Evolutionary conservation across 2,113 vertebrate genomes (phyloP).

Genomic region (Centropus bengalensis): DNA sequence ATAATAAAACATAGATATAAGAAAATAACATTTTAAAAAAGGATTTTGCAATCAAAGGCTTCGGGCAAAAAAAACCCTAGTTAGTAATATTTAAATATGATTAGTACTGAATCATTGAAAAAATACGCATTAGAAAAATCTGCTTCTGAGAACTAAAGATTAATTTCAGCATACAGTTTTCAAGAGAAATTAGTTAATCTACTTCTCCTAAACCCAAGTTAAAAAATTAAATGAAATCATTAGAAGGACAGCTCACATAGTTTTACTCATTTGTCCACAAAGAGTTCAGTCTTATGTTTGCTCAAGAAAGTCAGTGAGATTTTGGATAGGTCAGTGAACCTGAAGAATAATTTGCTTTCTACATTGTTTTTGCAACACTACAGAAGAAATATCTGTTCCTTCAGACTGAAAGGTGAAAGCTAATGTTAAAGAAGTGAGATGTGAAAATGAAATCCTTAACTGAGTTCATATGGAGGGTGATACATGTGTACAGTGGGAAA

Average conservation of each 20-base stretch:
- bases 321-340: neutral
- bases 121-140: neutral
- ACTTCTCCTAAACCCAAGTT: neutral
- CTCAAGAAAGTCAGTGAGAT: neutral
- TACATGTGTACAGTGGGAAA: neutral
- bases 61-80: neutral
- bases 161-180: neutral
- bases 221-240: neutral
- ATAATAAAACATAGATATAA: neutral
- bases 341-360: neutral
- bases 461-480: neutral
- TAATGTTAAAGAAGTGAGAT: neutral
- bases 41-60: neutral
- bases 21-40: neutral
- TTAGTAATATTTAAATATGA: neutral
- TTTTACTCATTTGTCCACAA: neutral
- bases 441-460: neutral
- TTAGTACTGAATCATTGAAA: neutral
- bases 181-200: neutral
- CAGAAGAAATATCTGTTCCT: neutral
- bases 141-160: neutral
- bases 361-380: neutral
- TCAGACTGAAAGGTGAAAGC: neutral
- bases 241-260: neutral
- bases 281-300: neutral